These are phyloP conservation scores for Gambusia yucatana DNA, from an alignment of 2,797 vertebrate species.

Conservation along the genomic window DNA sequence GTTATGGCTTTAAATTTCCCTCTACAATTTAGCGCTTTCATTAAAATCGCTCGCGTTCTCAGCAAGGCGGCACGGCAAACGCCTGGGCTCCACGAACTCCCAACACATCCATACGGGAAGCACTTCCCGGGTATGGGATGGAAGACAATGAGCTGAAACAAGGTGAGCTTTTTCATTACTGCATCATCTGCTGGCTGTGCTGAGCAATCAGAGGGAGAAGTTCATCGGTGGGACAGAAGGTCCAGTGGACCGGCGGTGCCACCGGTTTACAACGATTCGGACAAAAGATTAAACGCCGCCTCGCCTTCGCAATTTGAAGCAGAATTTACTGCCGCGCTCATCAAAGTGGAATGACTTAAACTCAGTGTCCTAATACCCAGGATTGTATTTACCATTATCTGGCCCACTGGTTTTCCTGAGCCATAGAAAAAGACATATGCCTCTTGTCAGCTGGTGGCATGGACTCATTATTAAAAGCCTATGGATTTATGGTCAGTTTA, in stretches of 20 bases:
- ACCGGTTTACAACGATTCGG: conserved; percentile 27
- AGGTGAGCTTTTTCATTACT: conserved; percentile 21
- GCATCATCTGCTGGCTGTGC: conserved; percentile 10
- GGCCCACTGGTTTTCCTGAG: conserved; percentile 40
- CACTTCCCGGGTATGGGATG: conserved; percentile 8
- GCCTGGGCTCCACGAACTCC: conserved; percentile 35
- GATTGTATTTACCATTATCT: conserved; percentile 67
- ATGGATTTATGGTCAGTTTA: conserved; percentile 71
- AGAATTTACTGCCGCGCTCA: conserved; percentile 34
- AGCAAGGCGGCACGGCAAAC: conserved; percentile 20
- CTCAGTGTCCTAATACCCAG: conserved; percentile 42
- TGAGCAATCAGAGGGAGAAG: conserved; percentile 10
- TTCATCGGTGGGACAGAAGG: conserved; percentile 8
- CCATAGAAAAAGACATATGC: conserved; percentile 65
- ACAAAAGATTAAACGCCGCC: conserved; percentile 28
- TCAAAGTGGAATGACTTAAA: conserved; percentile 40
- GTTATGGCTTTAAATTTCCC: conserved; percentile 58
- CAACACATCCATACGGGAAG: conserved; percentile 31
- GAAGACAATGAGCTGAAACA: conserved; percentile 26
- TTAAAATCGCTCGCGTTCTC: conserved; percentile 38
- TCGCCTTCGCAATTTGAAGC: conserved; percentile 32
- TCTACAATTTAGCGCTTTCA: conserved; percentile 63
- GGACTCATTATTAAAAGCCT: conserved; percentile 73
- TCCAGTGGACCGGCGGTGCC: not conserved
- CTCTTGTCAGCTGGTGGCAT: conserved; percentile 56